Evolutionary conservation across 1,140 invertebrate species (phyloP), one percentile per base, ranked within the genome.

Genomic region (Homalodisca vitripennis): DNA sequence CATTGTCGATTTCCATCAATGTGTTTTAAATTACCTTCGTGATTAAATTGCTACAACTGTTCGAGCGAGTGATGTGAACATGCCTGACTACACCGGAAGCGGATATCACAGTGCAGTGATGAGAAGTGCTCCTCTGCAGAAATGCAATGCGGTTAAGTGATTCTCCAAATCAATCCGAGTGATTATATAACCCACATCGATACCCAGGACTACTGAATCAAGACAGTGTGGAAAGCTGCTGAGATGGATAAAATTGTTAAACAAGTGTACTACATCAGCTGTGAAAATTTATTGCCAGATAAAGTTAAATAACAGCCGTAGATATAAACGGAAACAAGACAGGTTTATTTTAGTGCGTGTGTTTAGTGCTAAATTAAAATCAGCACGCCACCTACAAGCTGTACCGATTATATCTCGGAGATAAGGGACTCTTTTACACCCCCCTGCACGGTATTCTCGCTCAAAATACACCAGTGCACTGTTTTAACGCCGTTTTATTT

Each of bases 341-440:
- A 17, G 17, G 6, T 41, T 41, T 41, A 41, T 41, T 41, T 6
- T 17, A 6, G 34, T 41, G 34, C 34, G 34, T 41, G 34, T 41
- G 34, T 41, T 41, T 41, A 41, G 34, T 41, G 34, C 20, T 17
- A 53, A 53, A 53, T 53, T 53, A 53, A 53, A 53, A 53, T 3
- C 48, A 41, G 17, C 34, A 41, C 34, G 34, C 6, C 34, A 41
- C 34, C 34, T 6, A 17, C 17, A 41, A 17, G 34, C 34, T 17
- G 34, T 41, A 17, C 34, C 6, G 34, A 41, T 41, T 41, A 10
- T 10, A 41, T 41, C 34, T 41, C 17, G 6, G 6, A 6, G 6
- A 10, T 41, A 17, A 10, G 34, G 34, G 17, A 6, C 6, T 41
- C 17, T 41, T 41, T 10, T 10, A 6, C 34, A 41, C 34, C 34